A percentile compares a stretch with the other conserved stretches of the same genome.
Conservation (phyloP, 37 sponge, comb jelly and placozoan species). For the Axinella damicornis region DNA sequence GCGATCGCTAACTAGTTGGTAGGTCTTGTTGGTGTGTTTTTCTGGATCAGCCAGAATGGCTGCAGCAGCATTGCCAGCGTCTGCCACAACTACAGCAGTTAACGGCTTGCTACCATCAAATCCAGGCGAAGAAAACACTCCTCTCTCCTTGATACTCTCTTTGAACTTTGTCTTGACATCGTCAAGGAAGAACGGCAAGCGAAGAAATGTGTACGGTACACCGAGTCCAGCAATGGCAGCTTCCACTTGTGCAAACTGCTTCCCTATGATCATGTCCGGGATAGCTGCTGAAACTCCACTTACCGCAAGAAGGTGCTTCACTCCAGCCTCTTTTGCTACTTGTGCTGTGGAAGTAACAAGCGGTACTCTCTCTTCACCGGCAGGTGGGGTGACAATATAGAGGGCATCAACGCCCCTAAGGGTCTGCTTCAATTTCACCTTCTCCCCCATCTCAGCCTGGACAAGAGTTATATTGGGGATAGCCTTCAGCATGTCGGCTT, state of each 20-base stretch:
- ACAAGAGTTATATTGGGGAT: conserved; percentile 42
- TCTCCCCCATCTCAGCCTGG: conserved; percentile 49
- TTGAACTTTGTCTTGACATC: conserved; percentile 27
- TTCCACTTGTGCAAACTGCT: conserved; percentile 40
- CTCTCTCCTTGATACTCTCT: too few species aligned
- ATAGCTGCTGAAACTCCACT: conserved; percentile 30
- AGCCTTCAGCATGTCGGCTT: conserved; percentile 54
- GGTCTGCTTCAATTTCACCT: conserved; percentile 16
- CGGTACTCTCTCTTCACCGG: conserved; percentile 28
- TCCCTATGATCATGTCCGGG: conserved; percentile 34
- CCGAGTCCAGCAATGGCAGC: conserved; percentile 19
- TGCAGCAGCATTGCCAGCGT: too few species aligned
- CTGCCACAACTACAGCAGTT: too few species aligned
- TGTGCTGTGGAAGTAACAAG: conserved; percentile 37
- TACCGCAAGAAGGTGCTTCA: conserved; percentile 46
- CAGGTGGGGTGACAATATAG: conserved; percentile 65
- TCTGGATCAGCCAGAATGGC: too few species aligned
- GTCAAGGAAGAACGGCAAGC: conserved; percentile 54
- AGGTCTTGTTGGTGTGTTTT: too few species aligned
- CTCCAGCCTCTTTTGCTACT: conserved; percentile 61
- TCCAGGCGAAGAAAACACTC: too few species aligned
- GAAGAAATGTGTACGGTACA: conserved; percentile 44
- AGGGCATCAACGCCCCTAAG: conserved; percentile 60
- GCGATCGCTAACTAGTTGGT: too few species aligned
- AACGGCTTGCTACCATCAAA: too few species aligned